phyloP scores from a whole-genome alignment of 2,113 vertebrate genomes.

The Picathartes gymnocephalus region DNA sequence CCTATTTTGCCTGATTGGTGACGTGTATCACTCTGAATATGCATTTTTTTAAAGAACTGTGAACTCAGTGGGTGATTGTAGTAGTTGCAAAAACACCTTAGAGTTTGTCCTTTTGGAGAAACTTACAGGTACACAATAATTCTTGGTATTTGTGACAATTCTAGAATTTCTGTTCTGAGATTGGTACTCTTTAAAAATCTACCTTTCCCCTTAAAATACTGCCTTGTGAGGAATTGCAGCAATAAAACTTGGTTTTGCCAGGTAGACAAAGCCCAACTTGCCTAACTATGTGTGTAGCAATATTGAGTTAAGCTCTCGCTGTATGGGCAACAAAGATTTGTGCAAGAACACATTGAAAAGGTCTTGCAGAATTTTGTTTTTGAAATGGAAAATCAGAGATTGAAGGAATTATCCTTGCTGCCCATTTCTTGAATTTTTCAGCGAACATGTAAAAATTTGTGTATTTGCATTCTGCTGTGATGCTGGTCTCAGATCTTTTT shows the following conservation, averaged over 20 bases:
- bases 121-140: background rate
- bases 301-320: background rate
- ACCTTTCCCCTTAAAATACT: background rate
- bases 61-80: background rate
- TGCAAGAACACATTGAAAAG: background rate
- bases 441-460: background rate
- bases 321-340: background rate
- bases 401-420: background rate
- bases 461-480: background rate
- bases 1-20: rapidly evolving
- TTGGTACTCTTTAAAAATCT: background rate
- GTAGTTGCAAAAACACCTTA: background rate
- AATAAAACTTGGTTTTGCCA: background rate
- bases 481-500: background rate
- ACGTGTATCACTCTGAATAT: background rate
- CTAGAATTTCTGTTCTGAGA: background rate
- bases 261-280: background rate
- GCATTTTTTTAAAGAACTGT: background rate
- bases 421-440: background rate
- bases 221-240: background rate
- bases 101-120: background rate
- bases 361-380: background rate
- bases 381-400: background rate
- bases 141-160: background rate
- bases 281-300: background rate